phyloP scores from a whole-genome alignment of 2,888 invertebrate species.

The Corythucha ciliata region DNA sequence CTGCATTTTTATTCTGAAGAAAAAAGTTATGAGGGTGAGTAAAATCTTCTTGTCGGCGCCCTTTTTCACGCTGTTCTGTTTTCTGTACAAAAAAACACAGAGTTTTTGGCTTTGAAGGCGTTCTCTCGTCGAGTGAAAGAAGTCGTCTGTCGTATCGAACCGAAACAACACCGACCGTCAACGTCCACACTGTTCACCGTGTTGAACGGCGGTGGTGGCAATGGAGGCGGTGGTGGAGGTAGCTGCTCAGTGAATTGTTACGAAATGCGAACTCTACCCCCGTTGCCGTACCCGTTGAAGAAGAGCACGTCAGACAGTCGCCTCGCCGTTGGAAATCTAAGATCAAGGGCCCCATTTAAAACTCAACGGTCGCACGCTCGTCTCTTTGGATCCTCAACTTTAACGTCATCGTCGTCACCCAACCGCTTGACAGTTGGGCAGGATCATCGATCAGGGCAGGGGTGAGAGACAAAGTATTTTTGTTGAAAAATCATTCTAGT shows the following conservation, averaged over 20 bases:
- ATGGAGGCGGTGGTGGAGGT: too few relatives aligned
- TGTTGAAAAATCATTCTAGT: too few relatives aligned
- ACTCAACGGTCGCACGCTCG: too few relatives aligned
- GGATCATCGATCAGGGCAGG: too few relatives aligned
- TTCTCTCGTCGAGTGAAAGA: constrained; percentile 17
- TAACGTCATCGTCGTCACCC: too few relatives aligned
- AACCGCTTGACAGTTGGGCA: too few relatives aligned
- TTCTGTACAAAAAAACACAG: too few relatives aligned
- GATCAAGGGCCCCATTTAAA: too few relatives aligned
- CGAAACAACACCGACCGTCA: constrained; percentile 19
- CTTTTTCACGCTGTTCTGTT: neutral
- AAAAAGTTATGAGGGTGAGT: constrained; percentile 44
- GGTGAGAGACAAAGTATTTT: too few relatives aligned
- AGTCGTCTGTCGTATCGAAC: constrained; percentile 14
- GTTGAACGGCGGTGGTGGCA: constrained; percentile 3
- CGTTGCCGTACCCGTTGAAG: constrained; percentile 13
- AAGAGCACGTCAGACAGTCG: constrained; percentile 20
- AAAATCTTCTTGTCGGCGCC: neutral
- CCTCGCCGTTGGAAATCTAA: constrained; percentile 14
- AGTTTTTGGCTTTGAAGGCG: constrained; percentile 13
- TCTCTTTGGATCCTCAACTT: too few relatives aligned
- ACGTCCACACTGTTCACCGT: constrained; percentile 26
- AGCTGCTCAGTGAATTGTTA: neutral
- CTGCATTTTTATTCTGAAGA: constrained; percentile 60
- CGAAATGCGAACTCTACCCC: neutral